Conservation (phyloP, 2,888 invertebrate species). For the Euzophera pinguis region DNA sequence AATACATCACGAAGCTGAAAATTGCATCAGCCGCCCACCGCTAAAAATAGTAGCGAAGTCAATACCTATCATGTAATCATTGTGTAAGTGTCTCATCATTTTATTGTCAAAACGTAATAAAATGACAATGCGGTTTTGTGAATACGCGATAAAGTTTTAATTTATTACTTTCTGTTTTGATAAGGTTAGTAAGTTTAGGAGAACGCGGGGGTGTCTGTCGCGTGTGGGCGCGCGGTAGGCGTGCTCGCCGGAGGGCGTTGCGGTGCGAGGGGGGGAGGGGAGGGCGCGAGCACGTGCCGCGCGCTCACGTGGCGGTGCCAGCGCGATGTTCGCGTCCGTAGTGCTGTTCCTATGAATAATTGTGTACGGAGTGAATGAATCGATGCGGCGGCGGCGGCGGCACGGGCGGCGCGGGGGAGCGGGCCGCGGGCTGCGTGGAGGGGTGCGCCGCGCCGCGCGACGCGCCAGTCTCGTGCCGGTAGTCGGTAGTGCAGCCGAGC, state of each 20-base stretch:
- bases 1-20: not conserved
- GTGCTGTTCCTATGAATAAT: conserved; percentile 76
- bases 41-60: not conserved
- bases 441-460: conserved; percentile 73
- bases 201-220: conserved; percentile 25
- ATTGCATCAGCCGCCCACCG: not conserved
- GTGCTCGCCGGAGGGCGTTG: conserved; percentile 42
- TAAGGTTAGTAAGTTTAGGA: conserved; percentile 19
- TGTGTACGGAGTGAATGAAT: conserved; percentile 77
- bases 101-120: not conserved
- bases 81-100: not conserved
- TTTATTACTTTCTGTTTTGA: conserved; percentile 20
- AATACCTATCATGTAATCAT: not conserved
- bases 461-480: conserved; percentile 85
- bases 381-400: conserved; percentile 68
- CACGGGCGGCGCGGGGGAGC: conserved; percentile 51
- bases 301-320: conserved; percentile 70
- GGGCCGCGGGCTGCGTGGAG: conserved; percentile 59
- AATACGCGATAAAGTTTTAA: conserved; percentile 17
- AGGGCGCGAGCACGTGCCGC: conserved; percentile 69
- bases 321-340: conserved; percentile 58
- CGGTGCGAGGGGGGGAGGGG: conserved; percentile 42
- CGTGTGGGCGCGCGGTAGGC: conserved; percentile 42
- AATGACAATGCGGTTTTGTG: too few relatives aligned
- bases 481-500: conserved; percentile 84